Conservation (phyloP, 2,888 invertebrate genomes). For the Ormyrus nitidulus region DNA sequence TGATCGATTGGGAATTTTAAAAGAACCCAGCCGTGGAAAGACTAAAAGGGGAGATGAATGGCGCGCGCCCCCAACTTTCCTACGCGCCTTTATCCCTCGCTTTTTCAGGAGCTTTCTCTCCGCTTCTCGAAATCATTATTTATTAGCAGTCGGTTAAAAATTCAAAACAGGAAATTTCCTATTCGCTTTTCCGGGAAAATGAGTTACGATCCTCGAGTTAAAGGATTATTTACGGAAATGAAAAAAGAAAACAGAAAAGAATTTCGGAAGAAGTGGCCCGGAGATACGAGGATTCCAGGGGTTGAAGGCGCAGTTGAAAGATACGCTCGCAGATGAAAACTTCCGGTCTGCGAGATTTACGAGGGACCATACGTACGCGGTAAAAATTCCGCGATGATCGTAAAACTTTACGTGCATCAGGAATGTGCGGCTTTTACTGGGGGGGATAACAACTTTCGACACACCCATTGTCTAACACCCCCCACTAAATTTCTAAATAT, state of each 20-base stretch:
- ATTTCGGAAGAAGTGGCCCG: no score
- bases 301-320: background rate
- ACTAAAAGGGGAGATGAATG: conserved; percentile 48
- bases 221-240: no score
- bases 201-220: no score
- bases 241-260: no score
- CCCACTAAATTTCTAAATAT: background rate
- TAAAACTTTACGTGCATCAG: conserved; percentile 23
- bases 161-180: background rate
- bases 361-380: background rate
- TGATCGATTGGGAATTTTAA: conserved; percentile 51
- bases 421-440: conserved; percentile 7
- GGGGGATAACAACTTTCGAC: conserved; percentile 7
- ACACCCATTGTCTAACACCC: conserved; percentile 5
- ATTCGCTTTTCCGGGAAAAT: no score
- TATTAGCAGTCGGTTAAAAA: conserved; percentile 43
- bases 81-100: background rate
- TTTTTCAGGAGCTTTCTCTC: conserved; percentile 2
- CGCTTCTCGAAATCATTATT: conserved; percentile 31
- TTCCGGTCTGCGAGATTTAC: conserved; percentile 4
- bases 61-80: conserved; percentile 20
- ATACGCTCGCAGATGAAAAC: conserved; percentile 1
- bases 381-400: conserved; percentile 34
- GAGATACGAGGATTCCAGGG: background rate
- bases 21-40: conserved; percentile 19